A percentile compares a stretch with the other conserved stretches of the same genome.
These are phyloP conservation scores for Chloroceryle inda DNA, from an alignment of 2,797 vertebrate species.

Conservation along the genomic window DNA sequence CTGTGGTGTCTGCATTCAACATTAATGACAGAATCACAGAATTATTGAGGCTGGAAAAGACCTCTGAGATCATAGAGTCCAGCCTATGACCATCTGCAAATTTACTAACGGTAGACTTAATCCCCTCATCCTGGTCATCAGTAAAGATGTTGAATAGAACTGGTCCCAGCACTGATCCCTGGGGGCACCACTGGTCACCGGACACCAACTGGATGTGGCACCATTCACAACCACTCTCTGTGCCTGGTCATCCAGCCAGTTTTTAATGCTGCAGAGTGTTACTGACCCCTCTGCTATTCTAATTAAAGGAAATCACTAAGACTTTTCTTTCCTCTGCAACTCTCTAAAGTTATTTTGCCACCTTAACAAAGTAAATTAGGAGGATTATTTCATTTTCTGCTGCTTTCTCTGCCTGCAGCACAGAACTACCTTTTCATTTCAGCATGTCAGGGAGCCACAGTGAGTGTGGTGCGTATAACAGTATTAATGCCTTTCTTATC, in stretches of 20 bases:
- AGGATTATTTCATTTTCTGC: background rate
- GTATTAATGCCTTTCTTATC: background rate
- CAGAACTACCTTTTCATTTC: background rate
- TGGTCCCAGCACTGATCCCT: too few species aligned
- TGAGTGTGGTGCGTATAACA: background rate
- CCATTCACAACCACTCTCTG: too few species aligned
- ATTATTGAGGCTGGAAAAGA: too few species aligned
- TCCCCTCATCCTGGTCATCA: too few species aligned
- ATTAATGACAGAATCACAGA: background rate
- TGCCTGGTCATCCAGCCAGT: too few species aligned
- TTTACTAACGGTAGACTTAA: too few species aligned
- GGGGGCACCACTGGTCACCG: too few species aligned
- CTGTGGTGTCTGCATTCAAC: background rate
- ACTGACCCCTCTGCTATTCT: constrained; percentile 29
- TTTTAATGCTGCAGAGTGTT: background rate
- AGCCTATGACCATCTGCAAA: too few species aligned
- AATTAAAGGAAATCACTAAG: constrained; percentile 27
- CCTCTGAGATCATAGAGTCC: too few species aligned
- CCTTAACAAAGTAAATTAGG: background rate
- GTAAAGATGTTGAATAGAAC: too few species aligned
- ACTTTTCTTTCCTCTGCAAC: background rate
- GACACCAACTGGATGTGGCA: too few species aligned
- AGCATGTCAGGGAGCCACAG: background rate
- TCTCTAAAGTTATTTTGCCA: background rate
- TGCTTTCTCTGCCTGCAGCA: background rate